Conservation (phyloP, 1,140 invertebrate species). For the Lordiphosa stackelbergi region DNA sequence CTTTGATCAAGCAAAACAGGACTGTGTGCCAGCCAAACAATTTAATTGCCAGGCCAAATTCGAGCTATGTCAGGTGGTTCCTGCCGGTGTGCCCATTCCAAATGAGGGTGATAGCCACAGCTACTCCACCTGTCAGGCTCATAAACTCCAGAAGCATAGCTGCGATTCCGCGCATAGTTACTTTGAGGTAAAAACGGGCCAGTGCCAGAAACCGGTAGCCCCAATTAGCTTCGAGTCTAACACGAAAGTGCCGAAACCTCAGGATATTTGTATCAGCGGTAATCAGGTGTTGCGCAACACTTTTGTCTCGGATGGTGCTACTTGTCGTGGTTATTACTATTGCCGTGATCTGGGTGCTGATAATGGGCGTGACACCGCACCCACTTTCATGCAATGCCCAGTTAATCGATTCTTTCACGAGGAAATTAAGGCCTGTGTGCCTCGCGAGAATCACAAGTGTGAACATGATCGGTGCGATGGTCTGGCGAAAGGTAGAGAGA, state of each 20-base stretch:
- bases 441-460: conserved; percentile 28
- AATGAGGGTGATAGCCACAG: conserved; percentile 47
- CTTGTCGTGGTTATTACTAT: conserved; percentile 63
- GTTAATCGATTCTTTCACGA: conserved; percentile 42
- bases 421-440: conserved; percentile 26
- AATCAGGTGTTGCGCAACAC: conserved; percentile 42
- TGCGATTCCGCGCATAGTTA: conserved; percentile 35
- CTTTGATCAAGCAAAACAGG: conserved; percentile 27
- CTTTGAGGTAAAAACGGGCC: conserved; percentile 27
- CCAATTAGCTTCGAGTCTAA: not conserved
- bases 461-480: conserved; percentile 60
- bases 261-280: conserved; percentile 49
- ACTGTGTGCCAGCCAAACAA: conserved; percentile 25
- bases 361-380: conserved; percentile 37
- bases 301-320: conserved; percentile 57
- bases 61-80: conserved; percentile 50
- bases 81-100: conserved; percentile 2
- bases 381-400: conserved; percentile 32
- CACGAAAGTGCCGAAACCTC: conserved; percentile 44
- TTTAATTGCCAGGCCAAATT: conserved; percentile 31
- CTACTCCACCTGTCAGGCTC: conserved; percentile 35
- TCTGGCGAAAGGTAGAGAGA: conserved; percentile 22
- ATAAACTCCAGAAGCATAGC: not conserved
- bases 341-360: conserved; percentile 51
- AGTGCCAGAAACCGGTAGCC: conserved; percentile 13